Evolutionary conservation across 1,140 invertebrate species (phyloP).

Genomic region (Nebria ingens): DNA sequence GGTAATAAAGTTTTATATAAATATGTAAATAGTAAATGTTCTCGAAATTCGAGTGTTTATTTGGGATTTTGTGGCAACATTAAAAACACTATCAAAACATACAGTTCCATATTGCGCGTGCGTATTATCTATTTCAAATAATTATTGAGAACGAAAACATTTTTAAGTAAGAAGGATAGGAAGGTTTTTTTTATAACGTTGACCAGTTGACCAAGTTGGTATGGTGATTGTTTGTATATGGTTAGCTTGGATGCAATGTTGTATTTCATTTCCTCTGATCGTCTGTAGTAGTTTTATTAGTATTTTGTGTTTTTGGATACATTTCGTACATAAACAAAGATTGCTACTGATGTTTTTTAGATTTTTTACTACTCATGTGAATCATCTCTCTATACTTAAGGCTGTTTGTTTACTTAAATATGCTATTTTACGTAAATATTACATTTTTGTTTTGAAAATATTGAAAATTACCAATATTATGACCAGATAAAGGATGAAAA

Average conservation of each 20-base stretch:
- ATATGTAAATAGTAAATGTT: conserved; percentile 31
- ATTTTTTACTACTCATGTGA: too few relatives aligned
- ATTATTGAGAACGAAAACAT: conserved; percentile 4
- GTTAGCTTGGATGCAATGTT: too few relatives aligned
- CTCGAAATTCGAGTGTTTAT: conserved; percentile 32
- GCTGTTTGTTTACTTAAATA: neutral
- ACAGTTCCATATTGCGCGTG: neutral
- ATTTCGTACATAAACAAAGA: neutral
- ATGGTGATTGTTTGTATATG: neutral
- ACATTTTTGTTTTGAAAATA: neutral
- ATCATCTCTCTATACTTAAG: too few relatives aligned
- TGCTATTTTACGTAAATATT: neutral
- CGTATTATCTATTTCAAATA: neutral
- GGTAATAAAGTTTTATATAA: conserved; percentile 30
- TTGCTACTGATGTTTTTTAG: neutral
- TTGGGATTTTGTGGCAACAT: conserved; percentile 30
- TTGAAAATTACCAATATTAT: too few relatives aligned
- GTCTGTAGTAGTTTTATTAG: neutral
- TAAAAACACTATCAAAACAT: conserved; percentile 17
- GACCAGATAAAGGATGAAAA: neutral
- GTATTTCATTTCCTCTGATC: conserved; percentile 12
- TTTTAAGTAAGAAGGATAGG: neutral
- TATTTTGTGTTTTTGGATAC: neutral
- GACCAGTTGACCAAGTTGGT: neutral
- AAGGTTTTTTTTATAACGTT: neutral